These are phyloP conservation scores for Saccostrea glomerata DNA, from an alignment of 1,140 invertebrate species.

Conservation along the genomic window DNA sequence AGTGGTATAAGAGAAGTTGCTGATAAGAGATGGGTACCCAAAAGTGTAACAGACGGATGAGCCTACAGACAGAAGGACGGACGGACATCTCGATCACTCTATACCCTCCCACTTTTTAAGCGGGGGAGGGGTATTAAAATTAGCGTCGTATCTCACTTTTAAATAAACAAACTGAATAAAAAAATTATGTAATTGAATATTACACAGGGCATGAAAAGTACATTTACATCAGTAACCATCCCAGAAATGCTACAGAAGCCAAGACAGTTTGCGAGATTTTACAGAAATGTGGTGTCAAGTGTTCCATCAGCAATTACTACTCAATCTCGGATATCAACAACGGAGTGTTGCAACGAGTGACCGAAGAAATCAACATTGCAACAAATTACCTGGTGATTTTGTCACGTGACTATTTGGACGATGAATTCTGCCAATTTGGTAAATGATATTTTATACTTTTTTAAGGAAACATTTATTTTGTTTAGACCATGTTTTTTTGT, in stretches of 20 bases:
- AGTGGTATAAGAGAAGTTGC: too few relatives aligned
- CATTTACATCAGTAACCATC: neutral
- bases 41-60: too few relatives aligned
- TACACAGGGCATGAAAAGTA: neutral
- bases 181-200: too few relatives aligned
- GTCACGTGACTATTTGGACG: neutral
- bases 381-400: neutral
- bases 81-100: too few relatives aligned
- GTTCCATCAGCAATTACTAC: neutral
- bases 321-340: neutral
- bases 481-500: too few relatives aligned
- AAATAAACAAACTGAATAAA: too few relatives aligned
- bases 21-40: too few relatives aligned
- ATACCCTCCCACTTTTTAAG: too few relatives aligned
- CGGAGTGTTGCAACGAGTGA: neutral
- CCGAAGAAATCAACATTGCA: neutral
- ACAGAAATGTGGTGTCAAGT: constrained; percentile 2
- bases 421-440: constrained; percentile 16
- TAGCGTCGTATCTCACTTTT: too few relatives aligned
- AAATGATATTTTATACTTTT: neutral
- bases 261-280: neutral
- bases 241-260: neutral
- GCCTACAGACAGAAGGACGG: too few relatives aligned
- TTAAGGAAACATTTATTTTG: neutral
- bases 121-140: too few relatives aligned